A percentile compares a stretch with the other conserved stretches of the same genome.
These are phyloP conservation scores for Geopemphigus sp. DNA, from an alignment of 1,140 invertebrate genomes.

Conservation along the genomic window DNA sequence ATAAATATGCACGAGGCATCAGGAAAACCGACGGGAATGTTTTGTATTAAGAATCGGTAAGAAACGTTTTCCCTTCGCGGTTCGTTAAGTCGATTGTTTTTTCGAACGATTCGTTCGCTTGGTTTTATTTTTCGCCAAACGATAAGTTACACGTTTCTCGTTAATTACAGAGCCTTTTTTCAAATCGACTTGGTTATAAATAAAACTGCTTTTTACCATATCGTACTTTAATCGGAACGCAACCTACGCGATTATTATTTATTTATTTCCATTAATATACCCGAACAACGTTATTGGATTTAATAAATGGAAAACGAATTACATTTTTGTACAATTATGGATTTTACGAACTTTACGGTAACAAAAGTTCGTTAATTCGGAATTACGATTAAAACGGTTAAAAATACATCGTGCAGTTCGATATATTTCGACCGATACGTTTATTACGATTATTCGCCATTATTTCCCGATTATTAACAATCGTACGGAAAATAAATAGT, in stretches of 20 bases:
- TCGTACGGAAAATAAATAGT: too few species aligned
- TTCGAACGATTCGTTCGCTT: not conserved
- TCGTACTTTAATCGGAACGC: not conserved
- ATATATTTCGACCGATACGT: too few species aligned
- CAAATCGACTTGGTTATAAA: not conserved
- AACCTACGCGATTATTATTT: not conserved
- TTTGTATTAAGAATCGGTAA: not conserved
- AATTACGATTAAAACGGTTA: too few species aligned
- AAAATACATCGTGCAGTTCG: too few species aligned
- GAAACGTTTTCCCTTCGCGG: not conserved
- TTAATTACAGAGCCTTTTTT: not conserved
- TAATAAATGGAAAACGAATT: not conserved
- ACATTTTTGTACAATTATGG: too few species aligned
- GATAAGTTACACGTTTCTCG: not conserved
- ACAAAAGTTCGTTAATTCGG: too few species aligned
- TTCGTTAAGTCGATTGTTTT: slow-evolving; percentile 2
- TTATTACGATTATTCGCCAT: too few species aligned
- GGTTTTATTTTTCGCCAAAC: not conserved
- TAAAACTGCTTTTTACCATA: not conserved
- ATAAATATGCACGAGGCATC: not conserved
- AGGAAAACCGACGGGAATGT: not conserved
- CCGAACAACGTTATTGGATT: not conserved
- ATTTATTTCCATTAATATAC: not conserved
- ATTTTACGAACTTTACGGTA: too few species aligned
- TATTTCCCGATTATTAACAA: too few species aligned